Evolutionary conservation across 2,888 invertebrate species (phyloP), one percentile per base, ranked within the genome.

Genomic region (Petrolisthes cinctipes): DNA sequence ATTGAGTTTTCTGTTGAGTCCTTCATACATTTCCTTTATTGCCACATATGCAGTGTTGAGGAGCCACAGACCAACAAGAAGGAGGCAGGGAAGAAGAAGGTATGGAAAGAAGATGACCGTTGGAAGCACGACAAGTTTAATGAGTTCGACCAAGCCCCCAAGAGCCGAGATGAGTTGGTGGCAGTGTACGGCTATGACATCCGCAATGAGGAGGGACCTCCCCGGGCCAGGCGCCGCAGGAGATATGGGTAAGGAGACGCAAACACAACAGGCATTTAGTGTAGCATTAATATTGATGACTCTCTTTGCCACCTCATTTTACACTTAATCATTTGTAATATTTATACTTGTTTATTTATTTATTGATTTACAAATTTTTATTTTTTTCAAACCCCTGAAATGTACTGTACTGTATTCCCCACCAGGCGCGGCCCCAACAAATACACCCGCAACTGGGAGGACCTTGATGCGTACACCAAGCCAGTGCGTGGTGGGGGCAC

Each of bases 141-240:
- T 91, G 96, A 96, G 92, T 95, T 96, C 88, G 93, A 93, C 83
- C 96, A 99, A 94, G 95, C 95, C 81, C 98, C 98, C 7, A 98
- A 98, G 93, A 95, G 96, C 66, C 94, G 95, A 66, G 95, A 97
- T 61, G 98, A 98, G 93, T 92, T 98, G 84, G 95, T 97, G 17
- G 94, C 96, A 0, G 95, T 96, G 84, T 98, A 98, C 93, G 98
- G 98, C 0, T 99, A 98, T 93, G 98, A 99, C 92, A 99, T 99
- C 91, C 94, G 98, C 82, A 97, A 96, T 92, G 98, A 98, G 92
- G 97, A 97, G 92, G 96, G 97, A 0, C 97, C 98, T 2, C 98
- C 98, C 0, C 90, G 92, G 75, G 95, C 97, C 92, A 97, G 97
- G 0, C 94, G 97, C 85, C 95, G 97, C 91, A 95, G 97, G 91